Percentiles rank a stretch among this genome's conserved stretches.
Evolutionary conservation across 2,888 invertebrate species (phyloP).

Genomic region (Athetis lepigone): DNA sequence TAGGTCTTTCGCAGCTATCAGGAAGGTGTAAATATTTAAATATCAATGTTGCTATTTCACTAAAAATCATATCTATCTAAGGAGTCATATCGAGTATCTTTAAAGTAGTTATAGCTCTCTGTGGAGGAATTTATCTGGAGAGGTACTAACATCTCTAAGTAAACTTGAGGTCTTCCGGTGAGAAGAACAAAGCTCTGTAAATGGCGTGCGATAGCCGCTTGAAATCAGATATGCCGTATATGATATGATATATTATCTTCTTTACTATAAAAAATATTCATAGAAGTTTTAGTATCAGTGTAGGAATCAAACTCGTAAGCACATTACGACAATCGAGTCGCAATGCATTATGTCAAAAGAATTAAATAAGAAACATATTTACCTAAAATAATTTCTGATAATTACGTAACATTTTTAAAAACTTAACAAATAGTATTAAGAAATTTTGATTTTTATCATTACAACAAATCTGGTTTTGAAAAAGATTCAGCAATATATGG

Average conservation of each 20-base stretch:
- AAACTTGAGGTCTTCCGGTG: no score
- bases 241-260: no score
- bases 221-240: no score
- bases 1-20: not conserved
- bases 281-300: not conserved
- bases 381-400: not conserved
- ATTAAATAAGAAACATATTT: not conserved
- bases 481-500: slow-evolving; percentile 19
- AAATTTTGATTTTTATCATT: not conserved
- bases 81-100: no score
- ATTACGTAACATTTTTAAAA: not conserved
- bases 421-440: not conserved
- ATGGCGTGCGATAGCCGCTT: no score
- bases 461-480: slow-evolving; percentile 1
- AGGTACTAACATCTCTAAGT: no score
- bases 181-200: no score
- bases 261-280: not conserved
- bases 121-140: no score
- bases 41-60: no score
- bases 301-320: not conserved
- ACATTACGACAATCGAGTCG: not conserved
- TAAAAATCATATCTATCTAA: no score
- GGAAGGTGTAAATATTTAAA: no score
- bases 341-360: not conserved
- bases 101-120: no score